Base-by-base conservation (phyloP, 2,113 vertebrate genomes). In the Zosterops japonicus region DNA sequence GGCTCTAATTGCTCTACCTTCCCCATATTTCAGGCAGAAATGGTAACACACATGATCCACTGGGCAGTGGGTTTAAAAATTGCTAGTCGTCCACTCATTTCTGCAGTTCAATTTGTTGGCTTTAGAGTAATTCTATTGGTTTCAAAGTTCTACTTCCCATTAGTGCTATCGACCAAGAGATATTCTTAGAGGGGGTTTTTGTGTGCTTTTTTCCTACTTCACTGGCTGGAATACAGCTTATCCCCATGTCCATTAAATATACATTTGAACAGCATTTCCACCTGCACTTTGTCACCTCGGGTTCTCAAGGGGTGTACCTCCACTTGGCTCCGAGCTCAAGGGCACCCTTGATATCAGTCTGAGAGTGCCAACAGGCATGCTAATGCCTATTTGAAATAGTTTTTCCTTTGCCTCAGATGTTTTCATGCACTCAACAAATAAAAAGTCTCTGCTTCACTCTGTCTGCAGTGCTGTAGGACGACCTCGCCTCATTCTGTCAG, bases 241-340 rank as follows among this genome's bases (percentile, higher is more conserved):
- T 92, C 82, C 94, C 92, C 84, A 60, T 75, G 92, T 95, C 95
- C 96, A 97, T 97, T 96, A 97, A 97, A 97, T 96, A 96, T 96
- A 96, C 95, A 97, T 97, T 96, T 96, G 93, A 97, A 96, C 93
- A 97, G 90, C 88, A 96, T 89, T 97, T 97, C 94, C 71, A 94
- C 88, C 92, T 95, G 93, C 95, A 95, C 93, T 97, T 93, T 97
- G 92, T 94, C 96, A 96, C 96, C 95, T 96, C 8, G 0, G 64
- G 85, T 89, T 95, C 95, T 97, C 95, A 68, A 85, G 94, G 75
- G 93, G 94, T 96, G 72, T 86, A 95, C 85, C 90, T 95, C 94
- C 94, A 96, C 95, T 97, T 96, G 95, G 96, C 94, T 95, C 92
- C 9, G 76, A 94, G 94, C 92, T 97, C 95, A 97, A 95, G 95